Evolutionary conservation across 2,888 invertebrate species (phyloP), one percentile per base, ranked within the genome.

Genomic region (Coelinius sp.): DNA sequence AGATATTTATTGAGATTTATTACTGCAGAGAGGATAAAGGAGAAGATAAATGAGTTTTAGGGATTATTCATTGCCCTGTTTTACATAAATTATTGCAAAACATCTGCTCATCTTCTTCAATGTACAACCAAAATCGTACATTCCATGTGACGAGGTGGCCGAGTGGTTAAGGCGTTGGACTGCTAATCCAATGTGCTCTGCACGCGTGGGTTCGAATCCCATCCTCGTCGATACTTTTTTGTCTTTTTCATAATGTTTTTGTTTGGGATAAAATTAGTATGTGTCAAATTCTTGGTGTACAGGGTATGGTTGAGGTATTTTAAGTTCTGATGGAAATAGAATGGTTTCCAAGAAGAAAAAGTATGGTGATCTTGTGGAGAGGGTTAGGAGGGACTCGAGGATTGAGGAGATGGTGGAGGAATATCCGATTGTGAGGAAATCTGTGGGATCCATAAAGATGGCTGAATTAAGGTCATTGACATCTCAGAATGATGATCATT

Each of bases 111-210:
- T 49, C 8, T 49, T 49, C 1, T 49, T 66, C 1, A 49, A 10
- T 8, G 31, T 10, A 56, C 70, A 71, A 76, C 76, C 77, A 76
- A 73, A 35, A 10, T 12, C 4, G 17, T 24, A 8, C n/a, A 27
- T 63, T 63, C 56, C 71, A 75, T 63, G 52, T 71, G 85, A 87
- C 86, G 87, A 87, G 87, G 87, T 87, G 87, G 87, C 87, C 88
- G 88, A 88, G 88, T 88, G 88, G 88, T 88, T 87, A 88, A 88
- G 88, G 88, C 88, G 88, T 87, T 88, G 88, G 87, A 88, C 88
- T 88, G 88, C 88, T 88, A 88, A 88, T 88, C 88, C 88, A 87
- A 87, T 88, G 88, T 87, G 88, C 87, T 87, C 88, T 87, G 87
- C 88, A 88, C 88, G 88, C 88, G 87, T 88, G 87, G 87, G 88